Conservation (phyloP, 2,113 vertebrate species). For the Melanocharis versteri region DNA sequence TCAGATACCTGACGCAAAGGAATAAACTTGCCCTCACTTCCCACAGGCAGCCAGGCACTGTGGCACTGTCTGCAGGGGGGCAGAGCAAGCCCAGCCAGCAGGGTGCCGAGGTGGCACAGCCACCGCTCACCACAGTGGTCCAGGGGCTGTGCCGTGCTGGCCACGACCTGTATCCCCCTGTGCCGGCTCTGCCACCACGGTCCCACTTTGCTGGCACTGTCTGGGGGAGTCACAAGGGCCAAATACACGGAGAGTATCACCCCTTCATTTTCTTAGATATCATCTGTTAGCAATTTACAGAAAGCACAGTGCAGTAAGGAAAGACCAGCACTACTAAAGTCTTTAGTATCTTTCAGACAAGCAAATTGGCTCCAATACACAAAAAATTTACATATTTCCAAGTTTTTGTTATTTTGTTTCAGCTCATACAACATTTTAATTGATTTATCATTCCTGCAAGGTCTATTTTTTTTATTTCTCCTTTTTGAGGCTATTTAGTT, state of each 20-base stretch:
- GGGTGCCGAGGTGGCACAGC: not conserved
- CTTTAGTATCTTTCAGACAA: not conserved
- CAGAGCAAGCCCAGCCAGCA: not conserved
- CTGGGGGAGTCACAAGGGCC: not conserved
- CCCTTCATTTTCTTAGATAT: not conserved
- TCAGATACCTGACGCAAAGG: not conserved
- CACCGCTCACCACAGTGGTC: rapidly evolving
- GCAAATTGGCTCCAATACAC: not conserved
- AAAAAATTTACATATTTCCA: not conserved
- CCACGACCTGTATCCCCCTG: not conserved
- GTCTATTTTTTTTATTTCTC: not conserved
- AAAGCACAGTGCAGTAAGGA: rapidly evolving
- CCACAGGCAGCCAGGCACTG: rapidly evolving
- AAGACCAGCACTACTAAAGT: not conserved
- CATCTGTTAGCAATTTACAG: not conserved
- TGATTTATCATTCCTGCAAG: not conserved
- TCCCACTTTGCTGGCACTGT: not conserved
- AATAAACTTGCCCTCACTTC: not conserved
- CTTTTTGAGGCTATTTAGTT: not conserved
- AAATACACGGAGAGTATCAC: not conserved
- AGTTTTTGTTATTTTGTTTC: not conserved
- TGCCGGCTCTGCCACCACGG: not conserved
- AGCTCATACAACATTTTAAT: not conserved
- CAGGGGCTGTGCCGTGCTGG: rapidly evolving
- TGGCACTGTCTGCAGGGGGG: not conserved